Percentiles rank a stretch among this genome's conserved stretches.
Evolutionary conservation across 2,888 invertebrate genomes (phyloP).

Genomic region (Drosophila austrosaltans): DNA sequence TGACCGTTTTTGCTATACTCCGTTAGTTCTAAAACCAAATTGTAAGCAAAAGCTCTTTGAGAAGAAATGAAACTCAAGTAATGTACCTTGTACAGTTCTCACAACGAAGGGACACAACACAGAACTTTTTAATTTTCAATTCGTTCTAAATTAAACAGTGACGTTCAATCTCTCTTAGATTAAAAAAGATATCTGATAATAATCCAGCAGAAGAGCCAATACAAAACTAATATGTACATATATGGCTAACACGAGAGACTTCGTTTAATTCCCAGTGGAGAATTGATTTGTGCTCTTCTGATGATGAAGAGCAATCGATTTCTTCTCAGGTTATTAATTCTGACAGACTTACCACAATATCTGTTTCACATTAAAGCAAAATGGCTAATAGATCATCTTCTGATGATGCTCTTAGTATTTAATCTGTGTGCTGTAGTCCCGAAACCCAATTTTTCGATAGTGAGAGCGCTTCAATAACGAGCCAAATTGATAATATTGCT

Average conservation of each 20-base stretch:
- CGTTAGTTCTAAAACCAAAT: constrained; percentile 78
- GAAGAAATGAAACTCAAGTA: constrained; percentile 66
- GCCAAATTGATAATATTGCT: constrained; percentile 50
- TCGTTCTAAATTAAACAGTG: constrained; percentile 82
- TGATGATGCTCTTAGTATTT: constrained; percentile 50
- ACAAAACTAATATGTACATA: constrained; percentile 73
- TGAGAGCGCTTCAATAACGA: constrained; percentile 52
- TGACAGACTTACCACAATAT: constrained; percentile 46
- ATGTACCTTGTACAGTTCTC: constrained; percentile 80
- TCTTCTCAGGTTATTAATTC: constrained; percentile 39
- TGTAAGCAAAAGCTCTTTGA: constrained; percentile 80
- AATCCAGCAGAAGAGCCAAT: constrained; percentile 69
- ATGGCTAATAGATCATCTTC: constrained; percentile 35
- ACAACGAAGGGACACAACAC: constrained; percentile 76
- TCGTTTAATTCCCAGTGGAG: constrained; percentile 81
- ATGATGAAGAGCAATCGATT: constrained; percentile 84
- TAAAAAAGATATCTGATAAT: constrained; percentile 80
- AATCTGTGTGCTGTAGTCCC: constrained; percentile 58
- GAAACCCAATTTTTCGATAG: constrained; percentile 49
- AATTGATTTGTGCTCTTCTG: constrained; percentile 88
- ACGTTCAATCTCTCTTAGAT: constrained; percentile 82
- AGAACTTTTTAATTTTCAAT: constrained; percentile 82
- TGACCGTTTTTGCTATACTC: constrained; percentile 84
- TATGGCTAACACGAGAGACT: constrained; percentile 81
- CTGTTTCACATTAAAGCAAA: constrained; percentile 49